A percentile compares a stretch with the other conserved stretches of the same genome.
phyloP scores from a whole-genome alignment of 2,113 vertebrate genomes.

The Spea bombifrons region DNA sequence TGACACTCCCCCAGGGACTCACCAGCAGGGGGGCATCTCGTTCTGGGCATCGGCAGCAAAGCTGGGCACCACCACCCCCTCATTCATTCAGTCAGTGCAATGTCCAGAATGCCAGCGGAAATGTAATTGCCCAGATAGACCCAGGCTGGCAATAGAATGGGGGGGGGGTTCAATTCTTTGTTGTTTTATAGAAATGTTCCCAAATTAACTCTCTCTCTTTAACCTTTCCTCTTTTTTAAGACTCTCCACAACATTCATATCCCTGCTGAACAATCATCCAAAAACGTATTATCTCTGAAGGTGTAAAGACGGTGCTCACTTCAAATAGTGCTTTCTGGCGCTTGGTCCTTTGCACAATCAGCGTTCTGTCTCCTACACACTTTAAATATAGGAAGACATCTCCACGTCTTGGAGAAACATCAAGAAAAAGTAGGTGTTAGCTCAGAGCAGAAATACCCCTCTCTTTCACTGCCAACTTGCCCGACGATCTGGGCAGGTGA shows the following conservation, averaged over 20 bases:
- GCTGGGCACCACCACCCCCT: constrained; percentile 45
- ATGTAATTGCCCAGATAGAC: constrained; percentile 9
- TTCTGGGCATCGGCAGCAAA: constrained; percentile 44
- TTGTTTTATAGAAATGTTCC: neutral
- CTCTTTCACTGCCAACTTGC: constrained; percentile 22
- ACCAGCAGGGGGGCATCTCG: constrained; percentile 52
- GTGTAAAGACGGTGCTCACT: neutral
- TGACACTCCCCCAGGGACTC: constrained; percentile 54
- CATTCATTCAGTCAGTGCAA: constrained; percentile 45
- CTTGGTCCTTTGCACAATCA: constrained; percentile 4
- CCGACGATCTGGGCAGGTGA: neutral
- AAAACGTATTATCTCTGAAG: neutral
- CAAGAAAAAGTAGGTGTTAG: neutral
- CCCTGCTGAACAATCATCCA: neutral
- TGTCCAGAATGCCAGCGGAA: constrained; percentile 36
- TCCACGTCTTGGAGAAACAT: constrained; percentile 17
- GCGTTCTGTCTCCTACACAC: constrained; percentile 36
- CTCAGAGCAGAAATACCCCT: neutral
- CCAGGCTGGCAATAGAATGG: constrained; percentile 5
- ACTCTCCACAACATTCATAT: neutral
- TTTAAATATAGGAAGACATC: constrained; percentile 7
- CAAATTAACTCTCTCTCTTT: neutral
- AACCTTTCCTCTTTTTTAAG: neutral
- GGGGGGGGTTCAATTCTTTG: neutral
- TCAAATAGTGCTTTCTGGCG: neutral